Evolutionary conservation across 2,888 invertebrate species (phyloP), one percentile per base, ranked within the genome.

Genomic region (Eucriotettix oculatus): DNA sequence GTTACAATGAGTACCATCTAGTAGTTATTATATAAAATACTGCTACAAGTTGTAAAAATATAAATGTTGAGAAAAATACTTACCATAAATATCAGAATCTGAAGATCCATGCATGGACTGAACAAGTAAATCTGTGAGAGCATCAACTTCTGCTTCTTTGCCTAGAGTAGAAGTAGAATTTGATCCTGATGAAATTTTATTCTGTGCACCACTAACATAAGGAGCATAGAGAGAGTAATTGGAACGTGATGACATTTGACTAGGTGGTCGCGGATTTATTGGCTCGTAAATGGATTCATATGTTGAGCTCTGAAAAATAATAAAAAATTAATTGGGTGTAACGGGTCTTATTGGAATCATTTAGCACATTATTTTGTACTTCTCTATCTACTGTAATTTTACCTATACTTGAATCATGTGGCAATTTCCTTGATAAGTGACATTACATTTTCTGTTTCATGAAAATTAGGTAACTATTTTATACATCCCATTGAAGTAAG

Each of bases 241-340:
- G 29, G 83, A 81, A 52, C 80, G 75, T 9, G 79, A 77, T 0
- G 85, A 84, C 71, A 85, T 74, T 66, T 85, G 82, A 67, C 83
- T 85, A 11, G 85, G 81, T 58, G 87, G 85, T 44, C 86, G 80
- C n/a, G 88, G 87, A 74, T 88, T 90, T 65, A 92, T 91, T n/a
- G 92, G 92, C 69, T 92, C 92, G 73, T 92, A 92, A 66, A 92
- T 85, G 40, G 91, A 90, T 72, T 92, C 92, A 74, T 92, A 92
- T 1, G 86, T 87, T 1, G 81, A 84, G 44, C 80, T 79, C 74
- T 85, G 75, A 1, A 67, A n/a, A 68, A 64, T 62, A 64, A 64
- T 59, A 59, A 42, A 1, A 17, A 16, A 43, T 29, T 29, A 29
- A 5, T 7, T 29, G 29, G 29, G 2, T 29, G 29, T 5, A 29